Conservation (phyloP, 2,113 vertebrate species). For the Catharus minimus region DNA sequence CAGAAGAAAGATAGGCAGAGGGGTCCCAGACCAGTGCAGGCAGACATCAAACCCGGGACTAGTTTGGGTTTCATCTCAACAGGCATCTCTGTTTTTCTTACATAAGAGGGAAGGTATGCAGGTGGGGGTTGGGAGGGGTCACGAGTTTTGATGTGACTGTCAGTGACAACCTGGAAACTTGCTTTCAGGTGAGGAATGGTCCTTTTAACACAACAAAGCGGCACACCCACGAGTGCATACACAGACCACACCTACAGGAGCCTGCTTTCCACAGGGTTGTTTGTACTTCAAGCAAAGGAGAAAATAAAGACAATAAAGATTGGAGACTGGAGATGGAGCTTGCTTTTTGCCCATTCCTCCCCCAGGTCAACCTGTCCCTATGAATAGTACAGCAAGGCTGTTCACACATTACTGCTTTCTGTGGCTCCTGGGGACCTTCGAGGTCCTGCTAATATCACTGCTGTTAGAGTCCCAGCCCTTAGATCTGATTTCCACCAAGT, state of each 20-base stretch:
- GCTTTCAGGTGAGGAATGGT: conserved; percentile 60
- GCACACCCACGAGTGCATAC: conserved; percentile 37
- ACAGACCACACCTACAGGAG: conserved; percentile 44
- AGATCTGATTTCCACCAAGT: not conserved
- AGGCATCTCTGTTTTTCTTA: conserved; percentile 7
- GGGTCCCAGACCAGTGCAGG: not conserved
- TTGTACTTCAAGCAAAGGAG: conserved; percentile 22
- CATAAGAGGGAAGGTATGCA: not conserved
- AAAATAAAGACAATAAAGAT: not conserved
- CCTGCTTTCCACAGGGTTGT: conserved; percentile 30
- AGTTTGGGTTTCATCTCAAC: not conserved
- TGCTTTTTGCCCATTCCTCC: not conserved
- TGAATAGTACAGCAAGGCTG: not conserved
- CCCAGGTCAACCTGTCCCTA: not conserved
- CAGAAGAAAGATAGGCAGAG: not conserved
- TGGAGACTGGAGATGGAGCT: not conserved
- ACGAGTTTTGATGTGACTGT: conserved; percentile 44
- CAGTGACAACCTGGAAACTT: conserved; percentile 43
- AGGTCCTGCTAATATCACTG: not conserved
- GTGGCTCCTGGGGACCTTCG: fast-evolving
- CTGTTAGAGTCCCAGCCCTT: not conserved
- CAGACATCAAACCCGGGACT: not conserved
- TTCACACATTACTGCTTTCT: not conserved
- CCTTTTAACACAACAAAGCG: conserved; percentile 52
- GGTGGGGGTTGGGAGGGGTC: conserved; percentile 41